Conservation (phyloP, 2,113 vertebrate genomes). For the Petrocephalus microphthalmus region DNA sequence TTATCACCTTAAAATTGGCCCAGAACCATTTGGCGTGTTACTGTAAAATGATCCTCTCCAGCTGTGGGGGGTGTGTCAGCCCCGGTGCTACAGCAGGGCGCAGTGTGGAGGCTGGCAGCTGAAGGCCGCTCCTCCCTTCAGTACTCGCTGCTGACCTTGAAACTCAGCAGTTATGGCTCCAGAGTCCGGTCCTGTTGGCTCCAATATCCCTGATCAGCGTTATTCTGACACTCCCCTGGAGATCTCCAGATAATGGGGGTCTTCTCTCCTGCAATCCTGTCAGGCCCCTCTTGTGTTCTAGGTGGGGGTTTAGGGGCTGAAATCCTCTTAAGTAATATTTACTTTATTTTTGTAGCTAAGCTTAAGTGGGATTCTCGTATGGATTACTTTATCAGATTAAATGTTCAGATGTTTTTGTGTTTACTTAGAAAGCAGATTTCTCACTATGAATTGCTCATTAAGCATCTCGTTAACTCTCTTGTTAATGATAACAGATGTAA, state of each 20-base stretch:
- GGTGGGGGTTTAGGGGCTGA: background rate
- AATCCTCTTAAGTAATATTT: background rate
- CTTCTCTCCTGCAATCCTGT: background rate
- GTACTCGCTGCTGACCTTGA: background rate
- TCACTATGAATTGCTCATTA: background rate
- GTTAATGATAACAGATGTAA: slow-evolving; percentile 1
- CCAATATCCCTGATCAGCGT: background rate
- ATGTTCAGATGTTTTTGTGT: background rate
- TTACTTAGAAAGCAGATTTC: background rate
- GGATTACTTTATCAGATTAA: background rate
- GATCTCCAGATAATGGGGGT: background rate
- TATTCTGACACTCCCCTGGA: background rate
- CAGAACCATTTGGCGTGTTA: background rate
- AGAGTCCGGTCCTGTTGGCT: background rate
- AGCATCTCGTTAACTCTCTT: background rate
- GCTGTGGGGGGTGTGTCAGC: background rate
- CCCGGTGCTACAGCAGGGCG: background rate
- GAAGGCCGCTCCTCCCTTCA: background rate
- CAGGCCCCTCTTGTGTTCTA: background rate
- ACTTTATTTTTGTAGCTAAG: background rate
- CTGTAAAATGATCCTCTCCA: background rate
- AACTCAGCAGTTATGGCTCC: background rate
- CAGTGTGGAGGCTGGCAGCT: background rate
- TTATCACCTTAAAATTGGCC: background rate
- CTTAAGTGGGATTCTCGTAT: background rate